Evolutionary conservation across 1,140 invertebrate species (phyloP).

Genomic region (Drosophila tristis): DNA sequence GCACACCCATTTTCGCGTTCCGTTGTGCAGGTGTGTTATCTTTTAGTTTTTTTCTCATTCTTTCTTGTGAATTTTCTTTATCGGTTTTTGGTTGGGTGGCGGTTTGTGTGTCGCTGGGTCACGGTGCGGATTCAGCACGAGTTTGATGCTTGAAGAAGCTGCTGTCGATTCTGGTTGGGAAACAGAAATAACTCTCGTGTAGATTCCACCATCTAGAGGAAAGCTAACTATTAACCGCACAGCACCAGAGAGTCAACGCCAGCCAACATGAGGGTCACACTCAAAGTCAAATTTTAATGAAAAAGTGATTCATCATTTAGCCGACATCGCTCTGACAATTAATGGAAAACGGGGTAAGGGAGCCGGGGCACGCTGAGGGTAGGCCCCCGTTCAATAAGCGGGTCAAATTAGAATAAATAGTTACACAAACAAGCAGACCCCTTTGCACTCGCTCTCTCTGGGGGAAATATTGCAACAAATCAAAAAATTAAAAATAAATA

Average conservation of each 20-base stretch:
- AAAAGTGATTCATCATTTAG: conserved; percentile 84
- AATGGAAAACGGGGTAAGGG: conserved; percentile 59
- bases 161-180: conserved; percentile 25
- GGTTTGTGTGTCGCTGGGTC: conserved; percentile 19
- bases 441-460: conserved; percentile 44
- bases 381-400: conserved; percentile 65
- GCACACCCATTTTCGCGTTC: conserved; percentile 9
- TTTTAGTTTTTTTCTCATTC: background rate
- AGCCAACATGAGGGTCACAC: conserved; percentile 72
- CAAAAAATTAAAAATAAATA: conserved; percentile 84
- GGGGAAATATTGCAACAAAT: conserved; percentile 75
- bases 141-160: conserved; percentile 29
- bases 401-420: conserved; percentile 84
- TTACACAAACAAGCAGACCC: conserved; percentile 80
- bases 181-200: conserved; percentile 17
- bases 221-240: conserved; percentile 53
- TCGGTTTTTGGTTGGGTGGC: conserved; percentile 2
- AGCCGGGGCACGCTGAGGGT: conserved; percentile 8
- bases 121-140: conserved; percentile 4
- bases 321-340: conserved; percentile 67
- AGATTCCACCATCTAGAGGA: conserved; percentile 29
- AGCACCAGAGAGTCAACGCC: conserved; percentile 58
- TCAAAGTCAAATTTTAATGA: conserved; percentile 82
- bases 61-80: conserved; percentile 16
- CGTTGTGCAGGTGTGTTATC: conserved; percentile 38